Evolutionary conservation across 2,113 vertebrate genomes (phyloP), one percentile per base, ranked within the genome.

Genomic region (Catagonus wagneri): DNA sequence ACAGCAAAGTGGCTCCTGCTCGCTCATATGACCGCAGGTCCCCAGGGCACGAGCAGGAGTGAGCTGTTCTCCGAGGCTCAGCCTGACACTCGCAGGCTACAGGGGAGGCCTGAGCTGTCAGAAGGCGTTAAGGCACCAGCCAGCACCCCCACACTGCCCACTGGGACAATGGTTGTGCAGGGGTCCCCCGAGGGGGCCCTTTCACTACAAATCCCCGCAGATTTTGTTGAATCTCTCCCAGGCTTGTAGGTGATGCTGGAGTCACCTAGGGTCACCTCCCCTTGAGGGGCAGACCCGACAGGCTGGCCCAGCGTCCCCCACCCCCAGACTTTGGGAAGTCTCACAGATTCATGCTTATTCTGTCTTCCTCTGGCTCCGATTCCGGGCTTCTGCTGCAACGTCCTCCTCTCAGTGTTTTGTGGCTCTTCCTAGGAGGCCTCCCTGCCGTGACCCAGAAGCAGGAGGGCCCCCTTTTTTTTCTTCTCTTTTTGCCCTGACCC

Each of bases 11-110:
- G 98, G 96, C 96, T 96, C 97, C 97, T 93, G 87, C 95, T 96
- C 96, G 87, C 98, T 98, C 97, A 97, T 97, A 97, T 97, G 97
- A 97, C 98, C 83, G 98, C 97, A 96, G 96, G 94, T 98, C 98
- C 83, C 85, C 96, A 97, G 97, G 98, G 95, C 81, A 83, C 96
- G 96, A 95, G 97, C 97, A 98, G 97, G 98, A 98, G 98, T 86
- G 96, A 96, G 98, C 97, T 97, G 98, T 98, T 99, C 98, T 98
- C 98, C 96, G 97, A 98, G 63, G 97, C 97, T 98, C 96, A 97
- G 92, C 97, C 97, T 98, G 97, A 98, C 98, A 96, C 98, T 98
- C 97, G 83, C 94, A 91, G 97, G 97, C 98, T 92, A 96, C 95
- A 95, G 97, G 56, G 96, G 97, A 81, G 98, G 98, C 97, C 98